Percentiles rank a stretch among this genome's conserved stretches.
These are phyloP conservation scores for Alethe diademata DNA, from an alignment of 2,113 vertebrate genomes.

Conservation along the genomic window DNA sequence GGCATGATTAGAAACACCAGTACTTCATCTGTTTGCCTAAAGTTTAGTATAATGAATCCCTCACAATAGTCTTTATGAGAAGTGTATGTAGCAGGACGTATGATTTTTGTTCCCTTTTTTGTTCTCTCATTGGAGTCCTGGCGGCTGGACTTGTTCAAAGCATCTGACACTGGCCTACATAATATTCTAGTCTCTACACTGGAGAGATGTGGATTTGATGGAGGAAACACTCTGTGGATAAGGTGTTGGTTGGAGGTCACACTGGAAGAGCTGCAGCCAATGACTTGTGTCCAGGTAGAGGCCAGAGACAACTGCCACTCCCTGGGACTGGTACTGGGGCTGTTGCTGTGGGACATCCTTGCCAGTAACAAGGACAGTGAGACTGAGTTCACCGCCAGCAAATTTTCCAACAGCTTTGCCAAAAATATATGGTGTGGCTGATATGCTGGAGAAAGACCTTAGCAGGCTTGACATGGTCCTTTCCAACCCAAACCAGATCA, in stretches of 20 bases:
- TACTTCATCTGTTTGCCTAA: background rate
- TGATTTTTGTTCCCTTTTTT: background rate
- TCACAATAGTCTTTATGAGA: background rate
- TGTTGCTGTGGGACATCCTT: fast-evolving
- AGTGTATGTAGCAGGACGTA: background rate
- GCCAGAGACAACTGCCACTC: background rate
- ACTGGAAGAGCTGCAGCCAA: no score
- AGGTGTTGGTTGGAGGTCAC: background rate
- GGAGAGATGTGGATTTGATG: background rate
- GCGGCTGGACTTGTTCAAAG: background rate
- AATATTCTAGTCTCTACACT: background rate
- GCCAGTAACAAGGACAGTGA: no score
- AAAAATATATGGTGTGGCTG: background rate
- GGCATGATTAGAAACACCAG: background rate
- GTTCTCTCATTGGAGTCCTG: background rate
- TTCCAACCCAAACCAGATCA: background rate
- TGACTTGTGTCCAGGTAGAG: background rate
- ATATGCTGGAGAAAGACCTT: fast-evolving
- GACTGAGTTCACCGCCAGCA: background rate
- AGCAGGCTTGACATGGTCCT: background rate
- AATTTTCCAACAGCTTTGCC: background rate
- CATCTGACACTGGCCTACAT: background rate
- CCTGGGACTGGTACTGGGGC: background rate
- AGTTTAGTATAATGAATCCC: background rate
- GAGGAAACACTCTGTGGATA: background rate